These are phyloP conservation scores for Drosophila quadrilineata DNA, from an alignment of 1,140 invertebrate genomes.

Conservation along the genomic window DNA sequence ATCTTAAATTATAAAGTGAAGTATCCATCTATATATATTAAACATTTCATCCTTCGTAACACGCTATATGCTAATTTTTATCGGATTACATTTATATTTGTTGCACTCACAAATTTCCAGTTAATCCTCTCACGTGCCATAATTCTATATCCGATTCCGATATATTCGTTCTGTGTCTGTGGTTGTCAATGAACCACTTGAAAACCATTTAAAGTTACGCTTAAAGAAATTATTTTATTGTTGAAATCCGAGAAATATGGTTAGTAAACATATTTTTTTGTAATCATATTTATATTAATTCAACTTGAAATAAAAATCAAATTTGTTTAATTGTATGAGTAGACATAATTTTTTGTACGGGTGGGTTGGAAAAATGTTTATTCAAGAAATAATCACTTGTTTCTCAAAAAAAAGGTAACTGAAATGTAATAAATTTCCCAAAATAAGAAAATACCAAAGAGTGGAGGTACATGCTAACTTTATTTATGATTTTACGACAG, in stretches of 20 bases:
- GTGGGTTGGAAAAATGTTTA: too few relatives aligned
- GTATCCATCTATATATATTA: conserved; percentile 7
- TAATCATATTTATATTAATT: conserved; percentile 27
- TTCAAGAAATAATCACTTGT: too few relatives aligned
- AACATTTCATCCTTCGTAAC: conserved; percentile 40
- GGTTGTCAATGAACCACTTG: conserved; percentile 8
- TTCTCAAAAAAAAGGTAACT: neutral
- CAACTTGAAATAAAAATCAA: conserved; percentile 30
- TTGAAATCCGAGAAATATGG: conserved; percentile 17
- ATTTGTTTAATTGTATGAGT: conserved; percentile 16
- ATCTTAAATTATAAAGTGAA: conserved; percentile 44
- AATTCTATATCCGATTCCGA: conserved; percentile 26
- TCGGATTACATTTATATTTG: conserved; percentile 15
- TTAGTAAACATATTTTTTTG: conserved; percentile 27
- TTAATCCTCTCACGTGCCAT: conserved; percentile 29
- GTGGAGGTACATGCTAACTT: conserved; percentile 41
- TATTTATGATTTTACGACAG: conserved; percentile 38
- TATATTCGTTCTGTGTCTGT: conserved; percentile 16
- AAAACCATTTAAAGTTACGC: conserved; percentile 20
- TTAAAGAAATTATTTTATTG: conserved; percentile 25
- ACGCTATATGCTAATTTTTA: conserved; percentile 35
- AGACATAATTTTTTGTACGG: neutral
- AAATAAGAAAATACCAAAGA: too few relatives aligned
- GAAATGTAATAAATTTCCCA: too few relatives aligned
- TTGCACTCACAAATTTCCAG: conserved; percentile 18